Conservation (phyloP, 2,888 invertebrate genomes). For the Lacanobia wlatinum region DNA sequence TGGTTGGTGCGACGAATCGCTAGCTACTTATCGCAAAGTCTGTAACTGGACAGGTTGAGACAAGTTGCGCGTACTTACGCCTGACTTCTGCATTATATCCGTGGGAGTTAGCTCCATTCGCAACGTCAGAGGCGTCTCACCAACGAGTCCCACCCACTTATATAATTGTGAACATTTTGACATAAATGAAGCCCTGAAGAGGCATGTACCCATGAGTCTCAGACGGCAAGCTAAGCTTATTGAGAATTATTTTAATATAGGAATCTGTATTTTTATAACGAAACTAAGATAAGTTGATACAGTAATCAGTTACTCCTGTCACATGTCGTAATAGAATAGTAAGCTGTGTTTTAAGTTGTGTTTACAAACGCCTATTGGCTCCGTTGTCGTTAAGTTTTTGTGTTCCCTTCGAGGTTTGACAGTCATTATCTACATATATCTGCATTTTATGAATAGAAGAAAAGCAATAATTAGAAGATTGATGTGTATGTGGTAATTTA, state of each 20-base stretch:
- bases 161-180: slow-evolving; percentile 63
- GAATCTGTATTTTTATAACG: slow-evolving; percentile 89
- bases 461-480: slow-evolving; percentile 55
- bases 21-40: slow-evolving; percentile 10
- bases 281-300: slow-evolving; percentile 81
- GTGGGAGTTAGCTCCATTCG: slow-evolving; percentile 10
- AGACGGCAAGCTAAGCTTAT: slow-evolving; percentile 87
- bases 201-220: slow-evolving; percentile 87
- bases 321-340: slow-evolving; percentile 75
- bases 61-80: slow-evolving; percentile 32
- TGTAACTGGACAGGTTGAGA: background rate
- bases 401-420: slow-evolving; percentile 59
- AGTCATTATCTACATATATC: slow-evolving; percentile 66
- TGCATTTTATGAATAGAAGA: slow-evolving; percentile 43
- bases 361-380: slow-evolving; percentile 79
- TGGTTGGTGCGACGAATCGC: slow-evolving; percentile 38
- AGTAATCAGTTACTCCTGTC: slow-evolving; percentile 78
- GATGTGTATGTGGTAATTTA: slow-evolving; percentile 40
- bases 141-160: slow-evolving; percentile 28
- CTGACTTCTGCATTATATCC: background rate
- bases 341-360: slow-evolving; percentile 73
- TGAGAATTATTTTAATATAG: slow-evolving; percentile 87
- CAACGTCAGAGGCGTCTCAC: slow-evolving; percentile 9
- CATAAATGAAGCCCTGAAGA: slow-evolving; percentile 80
- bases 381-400: slow-evolving; percentile 81